Conservation (phyloP, 2,888 invertebrate species). For the Drosophila percnosoma region DNA sequence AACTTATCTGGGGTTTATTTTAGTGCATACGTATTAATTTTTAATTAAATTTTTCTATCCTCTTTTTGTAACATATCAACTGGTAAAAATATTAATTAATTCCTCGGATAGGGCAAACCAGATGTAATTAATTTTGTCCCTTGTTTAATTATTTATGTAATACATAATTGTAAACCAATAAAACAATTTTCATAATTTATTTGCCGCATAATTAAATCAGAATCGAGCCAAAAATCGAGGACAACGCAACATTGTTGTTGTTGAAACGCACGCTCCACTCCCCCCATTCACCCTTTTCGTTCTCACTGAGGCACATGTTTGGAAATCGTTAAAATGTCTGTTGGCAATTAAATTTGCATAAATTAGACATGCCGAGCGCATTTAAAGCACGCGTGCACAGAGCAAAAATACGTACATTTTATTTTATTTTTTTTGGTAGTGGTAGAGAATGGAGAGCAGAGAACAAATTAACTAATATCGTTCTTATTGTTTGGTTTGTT, state of each 20-base stretch:
- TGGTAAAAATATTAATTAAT: not conserved
- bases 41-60: not conserved
- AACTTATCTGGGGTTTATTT: not conserved
- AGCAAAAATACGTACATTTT: slow-evolving; percentile 13
- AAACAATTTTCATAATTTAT: slow-evolving; percentile 33
- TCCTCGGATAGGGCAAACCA: not conserved
- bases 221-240: slow-evolving; percentile 4
- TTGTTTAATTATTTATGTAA: slow-evolving; percentile 28
- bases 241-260: not conserved
- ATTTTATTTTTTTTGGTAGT: not conserved
- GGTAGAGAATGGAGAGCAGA: slow-evolving; percentile 3
- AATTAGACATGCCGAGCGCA: slow-evolving; percentile 57
- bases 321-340: slow-evolving; percentile 60
- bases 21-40: not conserved
- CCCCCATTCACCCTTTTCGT: not conserved
- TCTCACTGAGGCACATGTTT: slow-evolving; percentile 34
- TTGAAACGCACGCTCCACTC: not conserved
- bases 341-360: slow-evolving; percentile 69
- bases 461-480: slow-evolving; percentile 28
- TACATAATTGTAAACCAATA: slow-evolving; percentile 20
- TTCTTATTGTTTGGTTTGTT: slow-evolving; percentile 9
- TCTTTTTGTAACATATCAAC: not conserved
- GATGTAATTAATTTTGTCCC: slow-evolving; percentile 27
- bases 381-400: slow-evolving; percentile 35
- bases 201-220: slow-evolving; percentile 37